Base-by-base conservation (phyloP, 2,888 invertebrate genomes). In the Macaria notata region DNA sequence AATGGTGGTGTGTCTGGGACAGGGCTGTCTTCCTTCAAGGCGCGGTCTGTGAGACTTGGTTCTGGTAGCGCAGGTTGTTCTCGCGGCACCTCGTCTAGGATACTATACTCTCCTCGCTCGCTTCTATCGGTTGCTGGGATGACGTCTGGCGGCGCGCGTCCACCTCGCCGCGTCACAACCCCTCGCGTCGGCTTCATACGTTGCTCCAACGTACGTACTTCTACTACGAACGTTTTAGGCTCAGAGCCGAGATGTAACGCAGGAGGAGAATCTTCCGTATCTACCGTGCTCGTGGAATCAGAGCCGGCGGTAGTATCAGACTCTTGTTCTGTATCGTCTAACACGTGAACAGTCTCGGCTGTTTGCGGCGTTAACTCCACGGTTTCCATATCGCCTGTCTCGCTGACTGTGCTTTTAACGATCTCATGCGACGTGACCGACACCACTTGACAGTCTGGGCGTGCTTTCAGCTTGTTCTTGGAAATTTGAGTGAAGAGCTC, bases 401-500 rank as follows among this genome's bases (percentile, higher is more conserved):
- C 70, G 9, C 73, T 75, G 31, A 95, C 94, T 58, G 93, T 92
- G 9, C 94, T 93, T 74, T 94, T 94, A 1, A 94, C 83, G 49
- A 96, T 94, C 79, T 95, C 95, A 72, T 92, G 93, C 72, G 94
- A 95, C 63, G 92, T 94, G 0, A 96, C 93, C 71, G 94, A 95
- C 9, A 95, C 95, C 64, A 95, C 89, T 66, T 93, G 93, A 51
- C 93, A 92, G 39, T 1, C 31, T 9, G 65, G 64, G 39, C 69
- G 65, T 39, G 76, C 70, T 3, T 71, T 72, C 29, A 81, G 74
- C 59, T 75, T 75, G 71, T 94, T 92, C 31, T 91, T 84, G 0
- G 94, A 94, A 63, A 95, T 94, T 81, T 94, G 94, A 5, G 94
- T 94, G 78, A 95, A 95, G 8, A 95, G 87, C 42, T 92, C 92